Percentiles rank a stretch among this genome's conserved stretches.
Conservation (phyloP, 92 coral and sea anemone species). For the Umimayanthus chanpuru region DNA sequence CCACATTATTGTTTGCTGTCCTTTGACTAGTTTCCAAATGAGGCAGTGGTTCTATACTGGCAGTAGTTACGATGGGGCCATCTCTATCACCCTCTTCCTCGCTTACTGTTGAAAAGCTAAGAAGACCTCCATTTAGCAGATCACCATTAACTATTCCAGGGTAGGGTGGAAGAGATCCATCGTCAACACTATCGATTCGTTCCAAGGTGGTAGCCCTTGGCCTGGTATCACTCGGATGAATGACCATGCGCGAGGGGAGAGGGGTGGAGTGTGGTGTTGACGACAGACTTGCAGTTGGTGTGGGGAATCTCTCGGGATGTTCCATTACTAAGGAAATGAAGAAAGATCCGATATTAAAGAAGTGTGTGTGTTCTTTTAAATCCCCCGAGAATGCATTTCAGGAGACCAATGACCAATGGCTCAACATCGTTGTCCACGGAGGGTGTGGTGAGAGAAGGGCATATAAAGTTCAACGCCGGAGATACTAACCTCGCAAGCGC, state of each 20-base stretch:
- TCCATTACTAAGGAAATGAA: constrained; percentile 56
- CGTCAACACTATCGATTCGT: constrained; percentile 37
- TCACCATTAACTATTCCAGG: constrained; percentile 38
- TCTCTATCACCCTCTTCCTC: not conserved
- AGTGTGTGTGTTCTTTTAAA: not conserved
- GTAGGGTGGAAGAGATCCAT: constrained; percentile 33
- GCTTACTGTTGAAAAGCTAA: not conserved
- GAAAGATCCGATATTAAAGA: not conserved
- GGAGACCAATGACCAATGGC: too few species aligned
- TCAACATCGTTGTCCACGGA: too few species aligned
- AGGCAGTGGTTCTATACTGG: not conserved
- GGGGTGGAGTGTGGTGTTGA: constrained; percentile 35
- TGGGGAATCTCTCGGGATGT: constrained; percentile 80
- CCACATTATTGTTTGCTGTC: not conserved
- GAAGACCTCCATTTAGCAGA: not conserved
- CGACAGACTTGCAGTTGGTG: constrained; percentile 55
- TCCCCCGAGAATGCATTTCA: too few species aligned
- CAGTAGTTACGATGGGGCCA: not conserved
- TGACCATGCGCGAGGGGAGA: not conserved
- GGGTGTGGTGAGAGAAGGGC: too few species aligned
- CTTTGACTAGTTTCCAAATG: not conserved
- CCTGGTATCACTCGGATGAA: not conserved
- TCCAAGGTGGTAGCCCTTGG: not conserved
- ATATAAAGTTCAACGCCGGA: too few species aligned
- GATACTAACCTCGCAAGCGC: too few species aligned